phyloP scores from a whole-genome alignment of 2,797 vertebrate genomes.

The Rhincodon typus region DNA sequence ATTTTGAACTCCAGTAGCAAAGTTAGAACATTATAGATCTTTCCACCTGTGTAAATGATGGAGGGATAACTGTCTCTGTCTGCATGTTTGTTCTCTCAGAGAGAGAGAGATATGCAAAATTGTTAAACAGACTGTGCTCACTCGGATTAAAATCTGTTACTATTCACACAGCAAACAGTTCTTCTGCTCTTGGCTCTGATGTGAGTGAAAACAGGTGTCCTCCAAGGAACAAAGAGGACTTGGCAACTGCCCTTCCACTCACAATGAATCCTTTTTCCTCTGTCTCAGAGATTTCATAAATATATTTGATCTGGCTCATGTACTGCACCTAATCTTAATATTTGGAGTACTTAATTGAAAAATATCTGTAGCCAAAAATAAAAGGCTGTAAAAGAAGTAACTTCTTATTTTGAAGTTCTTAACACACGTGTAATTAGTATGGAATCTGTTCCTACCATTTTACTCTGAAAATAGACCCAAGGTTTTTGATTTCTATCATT shows the following conservation, averaged over 20 bases:
- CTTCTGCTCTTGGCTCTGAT: not conserved
- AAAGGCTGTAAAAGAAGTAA: not conserved
- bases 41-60: conserved; percentile 26
- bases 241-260: not conserved
- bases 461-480: not conserved
- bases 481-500: not conserved
- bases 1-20: not conserved
- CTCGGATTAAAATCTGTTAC: not conserved
- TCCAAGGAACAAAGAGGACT: not conserved
- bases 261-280: conserved; percentile 7
- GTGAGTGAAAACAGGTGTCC: not conserved
- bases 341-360: not conserved
- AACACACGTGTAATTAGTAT: no score
- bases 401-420: not conserved
- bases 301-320: not conserved
- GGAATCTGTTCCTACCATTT: not conserved
- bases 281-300: conserved; percentile 14
- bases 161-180: not conserved
- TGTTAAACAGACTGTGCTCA: not conserved
- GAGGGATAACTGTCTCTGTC: not conserved
- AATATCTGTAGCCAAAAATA: not conserved
- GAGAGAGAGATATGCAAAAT: not conserved
- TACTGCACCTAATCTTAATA: not conserved
- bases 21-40: not conserved
- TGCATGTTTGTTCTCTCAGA: not conserved